These are phyloP conservation scores for Sakesphorus luctuosus DNA, from an alignment of 2,113 vertebrate species.

Conservation along the genomic window DNA sequence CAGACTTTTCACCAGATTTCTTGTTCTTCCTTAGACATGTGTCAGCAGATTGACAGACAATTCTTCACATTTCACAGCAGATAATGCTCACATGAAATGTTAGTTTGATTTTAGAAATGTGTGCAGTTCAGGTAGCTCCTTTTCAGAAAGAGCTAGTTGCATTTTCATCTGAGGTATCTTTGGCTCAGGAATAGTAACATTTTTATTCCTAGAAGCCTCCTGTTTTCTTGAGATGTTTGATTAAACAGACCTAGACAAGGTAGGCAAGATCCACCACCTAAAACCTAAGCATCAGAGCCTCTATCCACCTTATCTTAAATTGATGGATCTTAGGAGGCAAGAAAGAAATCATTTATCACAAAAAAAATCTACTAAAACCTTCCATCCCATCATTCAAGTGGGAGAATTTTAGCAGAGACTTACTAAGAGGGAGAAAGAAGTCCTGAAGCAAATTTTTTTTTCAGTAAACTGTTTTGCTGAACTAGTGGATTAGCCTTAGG, in stretches of 20 bases:
- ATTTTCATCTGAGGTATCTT: not conserved
- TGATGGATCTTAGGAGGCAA: not conserved
- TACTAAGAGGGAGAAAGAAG: not conserved
- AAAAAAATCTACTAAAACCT: not conserved
- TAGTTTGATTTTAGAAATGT: not conserved
- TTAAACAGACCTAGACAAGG: not conserved
- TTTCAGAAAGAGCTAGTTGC: not conserved
- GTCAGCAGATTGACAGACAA: not conserved
- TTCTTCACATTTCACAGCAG: not conserved
- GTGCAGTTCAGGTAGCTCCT: not conserved
- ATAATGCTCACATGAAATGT: not conserved
- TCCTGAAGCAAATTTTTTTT: not conserved
- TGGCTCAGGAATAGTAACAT: not conserved
- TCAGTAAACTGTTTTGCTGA: not conserved
- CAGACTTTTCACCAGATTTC: not conserved
- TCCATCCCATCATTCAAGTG: not conserved
- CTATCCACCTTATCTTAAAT: not conserved
- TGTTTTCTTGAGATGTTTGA: not conserved
- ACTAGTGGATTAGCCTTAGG: not conserved
- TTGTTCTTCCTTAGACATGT: not conserved
- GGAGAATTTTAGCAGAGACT: not conserved
- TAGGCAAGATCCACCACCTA: not conserved
- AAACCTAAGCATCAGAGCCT: not conserved
- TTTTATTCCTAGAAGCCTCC: not conserved
- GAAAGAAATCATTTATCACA: not conserved